These are phyloP conservation scores for Perithous albicinctus DNA, from an alignment of 2,888 invertebrate genomes.

Conservation along the genomic window DNA sequence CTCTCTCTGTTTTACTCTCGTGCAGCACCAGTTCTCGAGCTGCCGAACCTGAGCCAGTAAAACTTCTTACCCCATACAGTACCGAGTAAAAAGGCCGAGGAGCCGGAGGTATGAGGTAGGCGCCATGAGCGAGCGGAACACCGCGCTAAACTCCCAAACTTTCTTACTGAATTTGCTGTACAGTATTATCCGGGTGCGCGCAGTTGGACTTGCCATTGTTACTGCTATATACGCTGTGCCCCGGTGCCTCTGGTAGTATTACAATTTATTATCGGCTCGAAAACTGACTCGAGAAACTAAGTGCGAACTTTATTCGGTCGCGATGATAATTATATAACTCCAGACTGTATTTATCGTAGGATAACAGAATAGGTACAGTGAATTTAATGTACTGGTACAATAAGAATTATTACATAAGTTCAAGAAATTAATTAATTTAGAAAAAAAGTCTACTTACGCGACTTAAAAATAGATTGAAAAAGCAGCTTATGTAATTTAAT, in stretches of 20 bases:
- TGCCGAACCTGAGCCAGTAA: conserved; percentile 49
- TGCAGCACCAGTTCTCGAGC: neutral
- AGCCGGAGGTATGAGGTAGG: conserved; percentile 12
- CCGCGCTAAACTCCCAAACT: conserved; percentile 43
- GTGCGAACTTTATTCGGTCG: conserved; percentile 22
- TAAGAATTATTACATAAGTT: too few species aligned
- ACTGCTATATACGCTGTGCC: neutral
- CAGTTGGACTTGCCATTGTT: conserved; percentile 25
- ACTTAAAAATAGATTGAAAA: too few species aligned
- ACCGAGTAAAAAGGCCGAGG: conserved; percentile 7
- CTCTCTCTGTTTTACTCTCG: too few species aligned
- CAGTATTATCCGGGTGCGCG: conserved; percentile 34
- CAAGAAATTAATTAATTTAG: too few species aligned
- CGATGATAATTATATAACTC: neutral
- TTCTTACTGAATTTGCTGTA: conserved; percentile 58
- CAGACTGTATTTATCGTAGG: neutral
- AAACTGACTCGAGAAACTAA: conserved; percentile 26
- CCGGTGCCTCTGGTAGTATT: conserved; percentile 15
- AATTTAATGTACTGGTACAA: neutral
- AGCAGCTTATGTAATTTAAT: too few species aligned
- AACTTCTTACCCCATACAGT: conserved; percentile 48
- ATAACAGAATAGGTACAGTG: neutral
- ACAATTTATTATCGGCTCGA: conserved; percentile 43
- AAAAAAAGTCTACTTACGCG: too few species aligned
- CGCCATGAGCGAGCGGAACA: conserved; percentile 4